Conservation (phyloP, 1,140 invertebrate genomes). For the Rhagoletis zephyria region DNA sequence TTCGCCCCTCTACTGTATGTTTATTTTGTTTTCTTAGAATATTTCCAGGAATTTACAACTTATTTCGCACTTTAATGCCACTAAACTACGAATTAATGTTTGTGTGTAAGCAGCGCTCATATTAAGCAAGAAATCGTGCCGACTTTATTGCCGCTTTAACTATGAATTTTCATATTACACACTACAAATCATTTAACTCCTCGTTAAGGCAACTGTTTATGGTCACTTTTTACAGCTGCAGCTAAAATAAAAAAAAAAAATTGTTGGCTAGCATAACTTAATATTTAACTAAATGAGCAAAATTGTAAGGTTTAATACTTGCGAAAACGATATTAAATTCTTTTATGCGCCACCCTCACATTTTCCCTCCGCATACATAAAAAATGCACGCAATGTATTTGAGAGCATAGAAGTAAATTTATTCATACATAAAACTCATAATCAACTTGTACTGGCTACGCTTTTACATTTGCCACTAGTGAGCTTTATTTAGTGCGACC, state of each 20-base stretch:
- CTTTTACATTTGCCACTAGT: neutral
- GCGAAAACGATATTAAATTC: conserved; percentile 16
- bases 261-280: neutral
- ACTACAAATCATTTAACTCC: conserved; percentile 17
- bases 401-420: neutral
- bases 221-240: conserved; percentile 15
- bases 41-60: neutral
- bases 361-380: neutral
- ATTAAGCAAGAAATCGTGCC: neutral
- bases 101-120: neutral
- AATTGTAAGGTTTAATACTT: neutral
- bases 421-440: conserved; percentile 15
- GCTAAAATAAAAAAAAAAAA: neutral
- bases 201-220: conserved; percentile 30
- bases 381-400: neutral
- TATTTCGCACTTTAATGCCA: conserved; percentile 17
- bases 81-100: neutral
- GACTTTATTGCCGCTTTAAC: neutral
- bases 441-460: conserved; percentile 24
- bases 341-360: neutral
- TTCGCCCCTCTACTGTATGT: too few relatives aligned
- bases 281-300: conserved; percentile 16
- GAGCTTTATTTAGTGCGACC: conserved; percentile 4
- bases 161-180: conserved; percentile 2
- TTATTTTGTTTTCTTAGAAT: too few relatives aligned